Base-by-base conservation (phyloP, 2,113 vertebrate species). In the Origma solitaria region DNA sequence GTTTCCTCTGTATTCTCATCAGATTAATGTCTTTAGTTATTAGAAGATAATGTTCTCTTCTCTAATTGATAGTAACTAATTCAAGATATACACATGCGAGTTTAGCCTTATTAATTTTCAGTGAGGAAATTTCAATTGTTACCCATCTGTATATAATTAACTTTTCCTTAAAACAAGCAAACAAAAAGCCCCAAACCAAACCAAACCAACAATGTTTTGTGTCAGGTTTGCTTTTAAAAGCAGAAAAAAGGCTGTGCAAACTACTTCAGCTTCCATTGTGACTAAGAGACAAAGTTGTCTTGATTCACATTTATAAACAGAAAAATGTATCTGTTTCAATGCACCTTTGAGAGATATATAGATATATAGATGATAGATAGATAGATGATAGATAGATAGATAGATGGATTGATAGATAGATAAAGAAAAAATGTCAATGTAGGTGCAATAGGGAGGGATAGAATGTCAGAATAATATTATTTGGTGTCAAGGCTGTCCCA, bases 11-110 rank as follows among this genome's bases (percentile, higher is more conserved):
- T 82, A 53, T 83, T 93, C 69, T 81, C 33, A 87, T 92, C 78
- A 97, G 54, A 96, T 96, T 84, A 94, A 97, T 79, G 87, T 58
- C 86, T 94, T 82, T 66, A 81, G 83, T 85, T 31, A 58, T 90
- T 90, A 87, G 56, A 70, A 76, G 88, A 82, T 15, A 84, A 64
- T 73, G 81, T 86, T 91, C 54, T 96, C 50, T 92, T 80, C 62
- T 77, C 61, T 96, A 95, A 91, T 86, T 93, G 89, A 83, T 86
- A 91, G 90, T 51, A 81, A 78, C 38, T 75, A 90, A 69, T 87
- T 88, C 58, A 66, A 91, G 70, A 86, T 72, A 68, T 57, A 90
- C 60, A 30, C 42, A 65, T 38, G 13, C 45, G 82, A 81, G 64
- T 49, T 64, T 91, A 86, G 80, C 23, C 51, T 38, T 91, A 71